Evolutionary conservation across 2,797 vertebrate species (phyloP).

Genomic region (Rallus crepitans): DNA sequence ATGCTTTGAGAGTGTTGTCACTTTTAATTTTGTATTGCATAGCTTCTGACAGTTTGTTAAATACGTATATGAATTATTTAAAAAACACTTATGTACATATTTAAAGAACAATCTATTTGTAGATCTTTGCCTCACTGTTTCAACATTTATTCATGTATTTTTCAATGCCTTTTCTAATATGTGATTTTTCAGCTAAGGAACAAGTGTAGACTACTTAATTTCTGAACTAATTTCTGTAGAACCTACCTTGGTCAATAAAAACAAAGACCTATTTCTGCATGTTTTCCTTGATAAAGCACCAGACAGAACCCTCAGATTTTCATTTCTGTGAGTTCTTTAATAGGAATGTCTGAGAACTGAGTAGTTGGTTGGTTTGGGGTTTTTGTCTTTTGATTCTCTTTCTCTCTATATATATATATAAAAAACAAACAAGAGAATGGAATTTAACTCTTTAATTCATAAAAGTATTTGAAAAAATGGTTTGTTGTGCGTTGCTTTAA

Average conservation of each 20-base stretch:
- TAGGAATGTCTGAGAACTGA: not conserved
- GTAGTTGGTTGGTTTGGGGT: not conserved
- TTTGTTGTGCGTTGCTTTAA: not conserved
- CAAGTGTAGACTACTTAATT: not conserved
- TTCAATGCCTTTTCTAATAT: not conserved
- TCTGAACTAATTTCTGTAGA: not conserved
- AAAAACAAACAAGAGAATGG: not conserved
- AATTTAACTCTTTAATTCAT: not conserved
- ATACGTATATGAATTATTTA: constrained; percentile 69
- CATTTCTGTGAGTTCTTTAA: not conserved
- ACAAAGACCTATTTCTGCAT: not conserved
- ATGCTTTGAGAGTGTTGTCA: constrained; percentile 54
- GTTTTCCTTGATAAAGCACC: not conserved
- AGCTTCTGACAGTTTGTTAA: constrained; percentile 62
- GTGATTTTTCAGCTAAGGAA: not conserved
- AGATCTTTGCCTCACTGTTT: not conserved
- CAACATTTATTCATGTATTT: not conserved
- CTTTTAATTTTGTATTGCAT: constrained; percentile 59
- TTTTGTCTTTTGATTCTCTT: not conserved
- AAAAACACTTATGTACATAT: constrained; percentile 48
- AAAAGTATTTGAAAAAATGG: not conserved
- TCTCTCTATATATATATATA: too few species aligned
- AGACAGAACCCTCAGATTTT: not conserved
- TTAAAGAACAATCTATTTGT: constrained; percentile 34
- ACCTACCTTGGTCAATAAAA: not conserved